phyloP scores from a whole-genome alignment of 2,888 invertebrate genomes.

The Heliconius cydno region DNA sequence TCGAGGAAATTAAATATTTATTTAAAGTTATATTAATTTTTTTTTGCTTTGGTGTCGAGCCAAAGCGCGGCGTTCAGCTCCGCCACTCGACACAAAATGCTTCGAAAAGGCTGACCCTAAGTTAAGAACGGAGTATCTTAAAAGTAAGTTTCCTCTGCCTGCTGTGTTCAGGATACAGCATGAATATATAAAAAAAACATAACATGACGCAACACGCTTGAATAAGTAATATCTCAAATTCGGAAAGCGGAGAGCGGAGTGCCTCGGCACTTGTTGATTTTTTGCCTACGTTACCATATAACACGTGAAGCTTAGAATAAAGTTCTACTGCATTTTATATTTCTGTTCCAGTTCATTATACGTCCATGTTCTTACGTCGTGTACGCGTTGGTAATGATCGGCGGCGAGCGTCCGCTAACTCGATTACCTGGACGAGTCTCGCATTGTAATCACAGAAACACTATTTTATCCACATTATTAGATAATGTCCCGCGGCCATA shows the following conservation, averaged over 20 bases:
- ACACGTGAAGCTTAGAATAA: background rate
- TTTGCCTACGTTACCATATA: background rate
- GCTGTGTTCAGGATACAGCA: too few species aligned
- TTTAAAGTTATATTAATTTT: too few species aligned
- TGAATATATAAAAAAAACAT: too few species aligned
- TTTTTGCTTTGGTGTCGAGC: too few species aligned
- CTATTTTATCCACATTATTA: constrained; percentile 75
- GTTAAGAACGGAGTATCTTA: background rate
- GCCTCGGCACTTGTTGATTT: background rate
- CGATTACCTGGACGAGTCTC: constrained; percentile 76
- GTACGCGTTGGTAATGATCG: constrained; percentile 65
- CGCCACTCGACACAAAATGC: background rate
- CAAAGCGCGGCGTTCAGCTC: background rate
- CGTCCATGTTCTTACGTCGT: constrained; percentile 59
- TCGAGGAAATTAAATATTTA: too few species aligned
- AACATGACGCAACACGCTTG: too few species aligned
- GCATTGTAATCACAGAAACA: constrained; percentile 73
- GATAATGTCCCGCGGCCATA: constrained; percentile 49
- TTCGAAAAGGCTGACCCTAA: background rate
- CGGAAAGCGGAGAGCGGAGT: background rate
- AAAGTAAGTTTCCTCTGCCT: background rate
- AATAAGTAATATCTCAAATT: too few species aligned
- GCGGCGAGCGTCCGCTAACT: constrained; percentile 74
- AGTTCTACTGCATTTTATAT: background rate
- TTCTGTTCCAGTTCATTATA: constrained; percentile 36